Evolutionary conservation across 2,888 invertebrate genomes (phyloP).

Genomic region (Thereva unica): DNA sequence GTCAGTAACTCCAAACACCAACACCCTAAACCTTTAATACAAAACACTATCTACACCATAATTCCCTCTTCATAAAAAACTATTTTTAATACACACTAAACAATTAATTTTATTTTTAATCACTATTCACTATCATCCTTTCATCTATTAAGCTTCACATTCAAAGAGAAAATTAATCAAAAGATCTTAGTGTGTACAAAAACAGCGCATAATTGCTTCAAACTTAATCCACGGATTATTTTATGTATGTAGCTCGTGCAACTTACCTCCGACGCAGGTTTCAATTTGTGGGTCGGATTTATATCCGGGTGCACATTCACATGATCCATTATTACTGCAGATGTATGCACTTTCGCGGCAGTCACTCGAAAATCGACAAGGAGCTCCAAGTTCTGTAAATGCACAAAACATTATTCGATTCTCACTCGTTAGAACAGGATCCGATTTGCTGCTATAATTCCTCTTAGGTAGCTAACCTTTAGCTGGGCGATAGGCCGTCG

Average conservation of each 20-base stretch:
- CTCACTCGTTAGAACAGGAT: neutral
- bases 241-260: neutral
- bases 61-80: no score
- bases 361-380: constrained; percentile 39
- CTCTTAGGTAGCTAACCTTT: constrained; percentile 27
- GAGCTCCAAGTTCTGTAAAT: constrained; percentile 41
- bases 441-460: constrained; percentile 10
- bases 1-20: no score
- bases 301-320: constrained; percentile 44
- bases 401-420: neutral
- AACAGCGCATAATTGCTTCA: neutral
- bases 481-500: neutral
- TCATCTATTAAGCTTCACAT: no score
- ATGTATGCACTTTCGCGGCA: constrained; percentile 44
- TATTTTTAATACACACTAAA: no score
- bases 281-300: constrained; percentile 39
- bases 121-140: no score
- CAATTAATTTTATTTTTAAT: no score
- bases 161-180: neutral
- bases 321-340: constrained; percentile 37
- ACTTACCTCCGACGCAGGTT: constrained; percentile 45
- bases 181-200: neutral
- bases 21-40: no score
- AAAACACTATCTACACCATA: no score
- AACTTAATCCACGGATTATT: no score